phyloP scores from a whole-genome alignment of 2,113 vertebrate genomes.

The Oncorhynchus tshawytscha region DNA sequence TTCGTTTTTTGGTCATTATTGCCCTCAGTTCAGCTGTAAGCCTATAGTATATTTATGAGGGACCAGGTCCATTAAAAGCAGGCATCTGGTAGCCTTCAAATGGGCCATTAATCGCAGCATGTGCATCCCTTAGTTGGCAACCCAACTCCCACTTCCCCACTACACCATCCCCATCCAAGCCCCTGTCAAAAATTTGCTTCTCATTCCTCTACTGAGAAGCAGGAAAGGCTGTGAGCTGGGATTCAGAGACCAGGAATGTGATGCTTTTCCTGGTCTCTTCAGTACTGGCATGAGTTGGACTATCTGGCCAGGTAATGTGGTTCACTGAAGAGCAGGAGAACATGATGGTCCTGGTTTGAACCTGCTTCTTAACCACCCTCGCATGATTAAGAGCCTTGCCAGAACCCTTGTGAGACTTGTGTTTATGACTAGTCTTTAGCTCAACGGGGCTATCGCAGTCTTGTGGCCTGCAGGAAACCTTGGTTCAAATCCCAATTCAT shows the following conservation, averaged over 20 bases:
- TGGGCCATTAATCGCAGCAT: background rate
- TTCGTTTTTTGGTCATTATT: too few relatives aligned
- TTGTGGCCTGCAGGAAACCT: too few relatives aligned
- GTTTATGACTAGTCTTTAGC: too few relatives aligned
- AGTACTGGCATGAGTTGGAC: background rate
- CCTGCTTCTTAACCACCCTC: too few relatives aligned
- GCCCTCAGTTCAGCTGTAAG: too few relatives aligned
- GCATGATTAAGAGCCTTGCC: too few relatives aligned
- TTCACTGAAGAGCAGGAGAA: too few relatives aligned
- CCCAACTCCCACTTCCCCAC: background rate
- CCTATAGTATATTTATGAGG: background rate
- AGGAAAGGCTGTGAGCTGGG: background rate
- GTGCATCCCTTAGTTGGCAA: background rate
- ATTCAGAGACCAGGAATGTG: background rate
- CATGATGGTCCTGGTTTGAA: too few relatives aligned
- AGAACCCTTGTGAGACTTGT: too few relatives aligned
- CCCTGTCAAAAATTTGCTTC: background rate
- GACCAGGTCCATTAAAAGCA: background rate
- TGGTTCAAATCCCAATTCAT: too few relatives aligned
- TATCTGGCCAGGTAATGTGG: too few relatives aligned
- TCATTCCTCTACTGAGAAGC: background rate
- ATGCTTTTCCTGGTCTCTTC: background rate
- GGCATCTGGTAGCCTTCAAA: conserved; percentile 11
- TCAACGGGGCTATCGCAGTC: too few relatives aligned
- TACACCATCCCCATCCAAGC: background rate